Evolutionary conservation across 2,888 invertebrate species (phyloP), one percentile per base, ranked within the genome.

Genomic region (Choreutis nemorana): DNA sequence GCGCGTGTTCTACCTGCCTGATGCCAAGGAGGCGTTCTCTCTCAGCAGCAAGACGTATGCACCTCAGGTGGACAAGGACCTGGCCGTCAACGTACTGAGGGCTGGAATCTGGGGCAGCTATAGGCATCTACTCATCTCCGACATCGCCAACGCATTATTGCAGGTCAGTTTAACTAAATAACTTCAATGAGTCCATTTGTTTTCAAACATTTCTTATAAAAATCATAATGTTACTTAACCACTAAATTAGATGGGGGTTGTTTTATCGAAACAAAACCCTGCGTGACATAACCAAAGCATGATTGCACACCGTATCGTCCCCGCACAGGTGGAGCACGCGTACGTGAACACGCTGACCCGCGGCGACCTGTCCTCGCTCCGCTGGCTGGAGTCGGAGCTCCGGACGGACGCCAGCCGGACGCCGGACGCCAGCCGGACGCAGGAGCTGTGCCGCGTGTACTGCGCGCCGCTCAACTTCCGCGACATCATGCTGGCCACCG

Each of bases 401-500:
- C 63, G 38, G 47, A 70, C 57, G 54, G 61, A 2, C 42, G 41
- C 47, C 55, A 81, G 87, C 26, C 35, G 33, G 11, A 51, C 45
- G 22, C 36, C 41, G 25, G 52, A 62, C 37, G 53, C 59, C 57
- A 57, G 77, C 41, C 64, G 80, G 3, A 70, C 82, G 36, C 59
- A 75, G 8, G 88, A 90, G 47, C 73, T 94, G 26, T 96, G 95
- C 71, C 84, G 83, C 39, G 95, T 97, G 8, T 91, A 95, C 68
- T 97, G 92, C 72, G 91, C 96, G 2, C 92, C 97, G 22, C 85
- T 98, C 35, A 98, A 98, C 79, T 98, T 98, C 90, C 87, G 97
- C 43, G 98, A 99, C 71, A 87, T 98, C 43, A 99, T 99, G 98
- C 77, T 98, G 55, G 97, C 97, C 14, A 94, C 94, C 13, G 98